Base-by-base conservation (phyloP, 2,113 vertebrate genomes). In the Pteropus alecto region DNA sequence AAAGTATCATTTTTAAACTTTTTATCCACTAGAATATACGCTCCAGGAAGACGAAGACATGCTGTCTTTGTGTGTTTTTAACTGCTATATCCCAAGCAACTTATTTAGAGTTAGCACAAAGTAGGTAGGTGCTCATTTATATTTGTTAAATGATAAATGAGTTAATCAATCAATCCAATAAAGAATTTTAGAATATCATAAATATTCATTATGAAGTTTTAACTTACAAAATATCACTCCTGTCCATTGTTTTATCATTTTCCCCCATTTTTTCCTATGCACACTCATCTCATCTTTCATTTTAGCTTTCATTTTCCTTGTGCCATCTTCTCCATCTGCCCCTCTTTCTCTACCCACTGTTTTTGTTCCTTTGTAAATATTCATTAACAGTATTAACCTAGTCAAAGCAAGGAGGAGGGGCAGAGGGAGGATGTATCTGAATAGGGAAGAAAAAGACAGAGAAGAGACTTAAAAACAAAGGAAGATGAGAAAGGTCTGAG, bases 301-400 rank as follows among this genome's bases (percentile, higher is more conserved):
- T 56, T 43, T 5, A 35, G 87, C 28, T 67, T 77, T 76, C 12
- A 11, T 24, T 70, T 77, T 63, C 46, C 51, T 24, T 14, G 63
- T 48, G 35, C 60, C 16, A 51, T 14, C 84, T 61, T 21, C 8
- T 15, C 33, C 5, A 11, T 6, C n/a, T 70, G 21, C 6, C 19
- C 22, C 68, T 46, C 54, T 30, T 76, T 13, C 26, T 56, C 56
- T n/a, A 28, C 19, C 18, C 43, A 48, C 43, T 46, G 51, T 51
- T 84, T 91, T 38, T 74, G 38, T 86, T 58, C 92, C 94, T 90
- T 93, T 76, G 84, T 63, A 87, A 56, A 74, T 46, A 16, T 67
- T 95, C 56, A 83, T 76, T 79, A 93, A 73, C 4, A 30, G 60
- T 86, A 28, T 86, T 87, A 77, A n/a, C 76, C 58, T 46, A 65